Evolutionary conservation across 1,140 invertebrate genomes (phyloP).

Genomic region (Diplogasteroides magnus): DNA sequence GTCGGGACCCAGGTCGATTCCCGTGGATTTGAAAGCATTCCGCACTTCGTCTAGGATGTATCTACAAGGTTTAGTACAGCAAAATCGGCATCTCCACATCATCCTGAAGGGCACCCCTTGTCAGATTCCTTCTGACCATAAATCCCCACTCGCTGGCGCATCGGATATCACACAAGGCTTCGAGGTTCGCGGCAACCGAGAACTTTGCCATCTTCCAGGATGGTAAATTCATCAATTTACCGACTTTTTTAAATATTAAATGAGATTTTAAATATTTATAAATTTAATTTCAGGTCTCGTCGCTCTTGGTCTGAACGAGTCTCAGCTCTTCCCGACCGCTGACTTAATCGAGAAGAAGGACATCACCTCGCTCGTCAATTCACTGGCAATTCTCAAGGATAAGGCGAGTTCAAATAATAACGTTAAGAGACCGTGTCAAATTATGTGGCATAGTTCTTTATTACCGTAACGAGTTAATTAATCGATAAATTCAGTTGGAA

Average conservation of each 20-base stretch:
- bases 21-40: too few relatives aligned
- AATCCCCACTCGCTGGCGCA: background rate
- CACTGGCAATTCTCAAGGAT: background rate
- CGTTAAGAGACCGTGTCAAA: too few relatives aligned
- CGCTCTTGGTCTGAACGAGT: background rate
- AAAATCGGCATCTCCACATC: too few relatives aligned
- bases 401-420: too few relatives aligned
- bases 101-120: too few relatives aligned
- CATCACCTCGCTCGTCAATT: background rate
- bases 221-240: background rate
- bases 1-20: too few relatives aligned
- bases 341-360: background rate
- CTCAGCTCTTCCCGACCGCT: background rate
- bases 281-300: background rate
- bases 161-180: background rate
- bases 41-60: too few relatives aligned
- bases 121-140: background rate
- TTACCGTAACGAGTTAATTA: too few relatives aligned
- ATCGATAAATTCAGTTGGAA: too few relatives aligned
- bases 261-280: background rate
- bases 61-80: too few relatives aligned
- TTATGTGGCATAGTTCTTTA: too few relatives aligned
- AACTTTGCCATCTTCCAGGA: background rate
- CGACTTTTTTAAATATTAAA: background rate
- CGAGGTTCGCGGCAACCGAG: background rate